These are phyloP conservation scores for Macropodus opercularis DNA, from an alignment of 2,797 vertebrate genomes.

Conservation along the genomic window DNA sequence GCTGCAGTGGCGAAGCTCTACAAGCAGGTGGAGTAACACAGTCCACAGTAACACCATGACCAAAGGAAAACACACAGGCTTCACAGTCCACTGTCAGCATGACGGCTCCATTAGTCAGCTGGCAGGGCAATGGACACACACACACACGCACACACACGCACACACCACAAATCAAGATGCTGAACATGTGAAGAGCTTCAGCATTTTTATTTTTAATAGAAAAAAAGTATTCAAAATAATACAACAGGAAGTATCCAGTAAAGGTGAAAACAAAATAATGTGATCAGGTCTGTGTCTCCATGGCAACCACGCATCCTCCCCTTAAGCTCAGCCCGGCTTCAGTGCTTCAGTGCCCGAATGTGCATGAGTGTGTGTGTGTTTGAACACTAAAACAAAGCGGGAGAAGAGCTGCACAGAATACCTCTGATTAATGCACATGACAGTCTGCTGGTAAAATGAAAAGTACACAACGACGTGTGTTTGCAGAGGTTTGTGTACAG, in stretches of 20 bases:
- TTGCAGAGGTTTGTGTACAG: slow-evolving; percentile 36
- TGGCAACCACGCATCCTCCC: slow-evolving; percentile 61
- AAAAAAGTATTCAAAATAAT: slow-evolving; percentile 84
- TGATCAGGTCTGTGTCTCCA: slow-evolving; percentile 68
- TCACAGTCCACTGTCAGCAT: slow-evolving; percentile 48
- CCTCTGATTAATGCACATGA: slow-evolving; percentile 41
- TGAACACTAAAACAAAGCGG: slow-evolving; percentile 49
- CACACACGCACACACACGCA: slow-evolving; percentile 12
- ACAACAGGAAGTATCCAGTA: slow-evolving; percentile 75
- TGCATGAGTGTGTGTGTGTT: slow-evolving; percentile 28
- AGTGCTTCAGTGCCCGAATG: slow-evolving; percentile 34
- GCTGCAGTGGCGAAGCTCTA: slow-evolving; percentile 22
- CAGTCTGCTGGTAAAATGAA: slow-evolving; percentile 63
- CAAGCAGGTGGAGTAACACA: slow-evolving; percentile 64
- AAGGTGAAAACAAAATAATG: slow-evolving; percentile 63
- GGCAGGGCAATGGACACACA: background rate
- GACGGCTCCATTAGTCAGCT: slow-evolving; percentile 45
- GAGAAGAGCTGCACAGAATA: slow-evolving; percentile 35
- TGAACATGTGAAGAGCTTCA: slow-evolving; percentile 53
- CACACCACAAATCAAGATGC: background rate
- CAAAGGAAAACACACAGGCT: slow-evolving; percentile 58
- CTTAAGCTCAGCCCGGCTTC: slow-evolving; percentile 37
- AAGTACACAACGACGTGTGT: slow-evolving; percentile 24
- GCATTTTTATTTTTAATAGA: slow-evolving; percentile 83
- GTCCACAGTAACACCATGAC: slow-evolving; percentile 52